phyloP scores from a whole-genome alignment of 2,888 invertebrate genomes.

The Clusia tigrina region DNA sequence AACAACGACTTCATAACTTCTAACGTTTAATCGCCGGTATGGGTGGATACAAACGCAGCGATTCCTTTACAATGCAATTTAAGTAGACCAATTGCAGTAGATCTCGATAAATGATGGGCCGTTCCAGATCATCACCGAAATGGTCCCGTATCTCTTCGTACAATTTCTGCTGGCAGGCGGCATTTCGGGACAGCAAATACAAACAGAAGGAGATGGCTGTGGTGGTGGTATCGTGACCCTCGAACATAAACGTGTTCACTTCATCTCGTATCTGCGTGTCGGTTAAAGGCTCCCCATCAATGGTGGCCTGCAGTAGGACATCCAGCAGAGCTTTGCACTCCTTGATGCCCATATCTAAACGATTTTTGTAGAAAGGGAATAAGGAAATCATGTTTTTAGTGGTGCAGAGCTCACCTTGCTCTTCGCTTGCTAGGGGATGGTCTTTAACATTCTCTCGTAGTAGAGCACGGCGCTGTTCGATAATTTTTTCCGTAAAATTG shows the following conservation, averaged over 20 bases:
- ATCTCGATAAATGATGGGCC: conserved; percentile 44
- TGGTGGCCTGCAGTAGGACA: conserved; percentile 69
- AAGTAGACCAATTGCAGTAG: conserved; percentile 60
- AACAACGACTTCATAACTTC: no score
- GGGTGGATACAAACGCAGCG: conserved; percentile 72
- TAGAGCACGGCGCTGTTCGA: conserved; percentile 63
- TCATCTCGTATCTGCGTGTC: conserved; percentile 72
- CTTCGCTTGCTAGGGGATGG: conserved; percentile 26
- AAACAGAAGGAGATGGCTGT: conserved; percentile 58
- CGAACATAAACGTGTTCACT: conserved; percentile 79
- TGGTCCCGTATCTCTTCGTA: conserved; percentile 50
- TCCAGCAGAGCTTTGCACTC: conserved; percentile 73
- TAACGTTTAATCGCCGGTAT: conserved; percentile 72
- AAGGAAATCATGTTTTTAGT: background rate
- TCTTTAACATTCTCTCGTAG: conserved; percentile 33
- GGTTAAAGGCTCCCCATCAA: conserved; percentile 68
- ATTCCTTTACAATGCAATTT: conserved; percentile 74
- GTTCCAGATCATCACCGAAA: conserved; percentile 46
- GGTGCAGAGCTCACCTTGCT: conserved; percentile 15
- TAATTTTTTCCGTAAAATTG: conserved; percentile 67
- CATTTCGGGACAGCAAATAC: conserved; percentile 54
- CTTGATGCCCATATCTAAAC: conserved; percentile 64
- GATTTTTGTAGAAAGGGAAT: background rate
- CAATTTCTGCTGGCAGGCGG: conserved; percentile 50
- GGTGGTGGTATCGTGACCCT: conserved; percentile 64